Percentiles rank a stretch among this genome's conserved stretches.
Conservation (phyloP, 2,113 vertebrate genomes). For the Sinosuthora webbiana region DNA sequence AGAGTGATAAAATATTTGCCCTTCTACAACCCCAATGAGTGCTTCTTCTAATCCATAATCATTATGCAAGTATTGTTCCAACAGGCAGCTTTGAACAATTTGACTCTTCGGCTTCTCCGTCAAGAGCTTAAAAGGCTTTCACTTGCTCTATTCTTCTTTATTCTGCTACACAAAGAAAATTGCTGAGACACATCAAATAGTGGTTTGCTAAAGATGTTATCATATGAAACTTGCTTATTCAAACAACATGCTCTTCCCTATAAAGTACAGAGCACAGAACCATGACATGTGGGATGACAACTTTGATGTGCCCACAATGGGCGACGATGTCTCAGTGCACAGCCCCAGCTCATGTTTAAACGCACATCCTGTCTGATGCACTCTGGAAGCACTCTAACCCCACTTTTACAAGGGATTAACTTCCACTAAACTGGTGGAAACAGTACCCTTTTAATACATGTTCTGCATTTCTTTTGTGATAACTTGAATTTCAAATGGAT, state of each 20-base stretch:
- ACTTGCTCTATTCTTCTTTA: neutral
- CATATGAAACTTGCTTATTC: slow-evolving; percentile 32
- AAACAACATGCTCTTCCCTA: slow-evolving; percentile 8
- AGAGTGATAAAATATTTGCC: neutral
- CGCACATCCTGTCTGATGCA: neutral
- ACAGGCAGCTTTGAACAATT: slow-evolving; percentile 10
- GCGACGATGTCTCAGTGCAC: neutral
- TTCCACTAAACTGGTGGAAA: neutral
- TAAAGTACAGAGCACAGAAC: neutral
- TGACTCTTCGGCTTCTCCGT: neutral
- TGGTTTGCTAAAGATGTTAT: neutral
- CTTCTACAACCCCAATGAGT: neutral
- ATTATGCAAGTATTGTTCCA: neutral
- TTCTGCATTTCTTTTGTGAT: neutral
- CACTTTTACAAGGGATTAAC: slow-evolving; percentile 11
- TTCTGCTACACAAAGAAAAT: slow-evolving; percentile 42
- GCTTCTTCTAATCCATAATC: neutral
- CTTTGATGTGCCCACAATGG: slow-evolving; percentile 6
- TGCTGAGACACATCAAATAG: slow-evolving; percentile 42
- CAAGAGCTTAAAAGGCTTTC: slow-evolving; percentile 52
- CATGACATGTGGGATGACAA: neutral
- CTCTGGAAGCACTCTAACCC: neutral
- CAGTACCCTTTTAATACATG: neutral
- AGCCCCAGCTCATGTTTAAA: neutral
- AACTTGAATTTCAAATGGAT: neutral